These are phyloP conservation scores for Nysson spinosus DNA, from an alignment of 2,888 invertebrate genomes.

Conservation along the genomic window DNA sequence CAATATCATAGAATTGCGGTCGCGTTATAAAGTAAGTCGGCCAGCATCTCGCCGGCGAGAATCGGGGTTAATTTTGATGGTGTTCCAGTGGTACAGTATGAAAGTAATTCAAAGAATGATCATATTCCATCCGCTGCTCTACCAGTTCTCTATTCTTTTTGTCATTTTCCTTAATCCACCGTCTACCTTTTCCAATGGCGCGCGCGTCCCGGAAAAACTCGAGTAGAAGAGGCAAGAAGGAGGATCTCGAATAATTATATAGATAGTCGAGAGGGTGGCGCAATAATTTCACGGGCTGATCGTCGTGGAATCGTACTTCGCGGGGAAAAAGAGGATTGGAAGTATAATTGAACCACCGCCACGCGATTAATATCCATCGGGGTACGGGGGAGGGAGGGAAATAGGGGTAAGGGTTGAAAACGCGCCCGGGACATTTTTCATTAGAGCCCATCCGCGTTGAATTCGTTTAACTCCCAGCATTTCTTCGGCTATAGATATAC, in stretches of 20 bases:
- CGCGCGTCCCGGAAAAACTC: constrained; percentile 42
- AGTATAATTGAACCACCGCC: constrained; percentile 64
- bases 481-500: constrained; percentile 45
- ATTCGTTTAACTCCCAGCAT: constrained; percentile 56
- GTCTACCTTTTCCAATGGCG: constrained; percentile 44
- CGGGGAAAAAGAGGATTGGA: constrained; percentile 58
- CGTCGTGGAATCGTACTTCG: constrained; percentile 51
- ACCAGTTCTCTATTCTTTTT: constrained; percentile 26
- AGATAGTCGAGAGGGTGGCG: constrained; percentile 8
- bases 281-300: constrained; percentile 60
- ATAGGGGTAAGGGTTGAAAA: no score
- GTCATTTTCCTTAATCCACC: constrained; percentile 21
- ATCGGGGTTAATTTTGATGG: constrained; percentile 49
- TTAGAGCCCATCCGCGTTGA: constrained; percentile 56
- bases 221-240: constrained; percentile 18
- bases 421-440: constrained; percentile 57
- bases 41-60: background rate
- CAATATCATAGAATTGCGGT: constrained; percentile 19
- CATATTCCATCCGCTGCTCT: constrained; percentile 53
- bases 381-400: no score
- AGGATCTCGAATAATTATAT: constrained; percentile 43
- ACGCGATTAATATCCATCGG: constrained; percentile 64
- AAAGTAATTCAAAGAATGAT: constrained; percentile 60
- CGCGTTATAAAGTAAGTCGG: constrained; percentile 28
- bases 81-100: constrained; percentile 15